Evolutionary conservation across 1,140 invertebrate genomes (phyloP), one percentile per base, ranked within the genome.

Genomic region (Olivierus martensii): DNA sequence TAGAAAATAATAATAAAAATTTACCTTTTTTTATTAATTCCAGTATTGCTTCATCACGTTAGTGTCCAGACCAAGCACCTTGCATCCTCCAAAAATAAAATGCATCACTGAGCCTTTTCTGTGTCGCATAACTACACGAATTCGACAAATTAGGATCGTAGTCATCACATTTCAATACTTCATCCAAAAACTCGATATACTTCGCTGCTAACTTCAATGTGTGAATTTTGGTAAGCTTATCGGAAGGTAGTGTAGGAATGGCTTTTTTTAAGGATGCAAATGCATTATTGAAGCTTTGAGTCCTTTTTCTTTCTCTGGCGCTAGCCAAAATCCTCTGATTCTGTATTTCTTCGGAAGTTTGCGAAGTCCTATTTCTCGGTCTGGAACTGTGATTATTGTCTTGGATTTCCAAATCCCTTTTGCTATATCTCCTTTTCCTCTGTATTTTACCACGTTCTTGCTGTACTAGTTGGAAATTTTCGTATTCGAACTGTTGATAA

Each of bases 201-300:
- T 86, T 78, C 3, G 90, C 80, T 0, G 95, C 95, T 44, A 99
- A 71, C 65, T 91, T 92, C 1, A 99, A 72, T 0, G 95, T 99
- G 70, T 99, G 93, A 38, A 99, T 99, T 71, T 99, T 99, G 59
- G 87, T 92, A 9, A 99, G 74, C 70, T 99, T 99, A 68, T 99
- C 95, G 51, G 90, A 95, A 0, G 95, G 95, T 55, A 98, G 67
- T 0, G 94, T 96, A 0, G 95, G 95, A 59, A 99, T 96, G 58
- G 94, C 94, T 67, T 90, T 84, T 28, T 94, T 73, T 2, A 99
- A 72, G 36, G 84, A 80, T 1, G 86, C 79, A 71, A 98, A 99
- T 0, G 94, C 94, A 58, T 96, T 90, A 73, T 99, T 99, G 38
- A 99, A 73, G 55, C 83, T 89, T 67, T 97, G 91, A 0, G 95